Conservation (phyloP, 2,888 invertebrate genomes). For the Chelonus formosanus region DNA sequence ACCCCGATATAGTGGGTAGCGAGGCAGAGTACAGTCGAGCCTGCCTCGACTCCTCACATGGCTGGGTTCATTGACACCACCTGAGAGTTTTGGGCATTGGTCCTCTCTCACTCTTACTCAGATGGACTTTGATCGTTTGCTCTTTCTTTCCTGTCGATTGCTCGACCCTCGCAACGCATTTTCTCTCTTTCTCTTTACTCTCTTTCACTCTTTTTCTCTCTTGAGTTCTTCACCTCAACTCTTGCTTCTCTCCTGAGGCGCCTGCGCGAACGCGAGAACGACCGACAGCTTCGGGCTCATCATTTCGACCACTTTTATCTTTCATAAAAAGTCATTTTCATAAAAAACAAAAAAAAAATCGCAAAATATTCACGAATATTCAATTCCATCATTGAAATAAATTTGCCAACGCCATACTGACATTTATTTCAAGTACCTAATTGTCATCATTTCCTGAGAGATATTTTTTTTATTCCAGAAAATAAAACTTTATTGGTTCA, state of each 20-base stretch:
- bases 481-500: too few relatives aligned
- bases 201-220: slow-evolving; percentile 7
- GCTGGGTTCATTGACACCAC: slow-evolving; percentile 64
- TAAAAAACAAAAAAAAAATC: slow-evolving; percentile 1
- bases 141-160: slow-evolving; percentile 31
- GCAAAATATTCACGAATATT: too few relatives aligned
- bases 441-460: too few relatives aligned
- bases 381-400: too few relatives aligned
- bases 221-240: slow-evolving; percentile 8
- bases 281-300: slow-evolving; percentile 11
- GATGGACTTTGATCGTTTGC: slow-evolving; percentile 26
- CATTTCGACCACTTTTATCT: slow-evolving; percentile 6
- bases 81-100: slow-evolving; percentile 63
- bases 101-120: slow-evolving; percentile 47
- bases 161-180: slow-evolving; percentile 16
- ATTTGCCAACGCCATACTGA: too few relatives aligned
- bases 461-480: too few relatives aligned
- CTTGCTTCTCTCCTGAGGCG: slow-evolving; percentile 6
- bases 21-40: slow-evolving; percentile 37
- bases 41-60: slow-evolving; percentile 58
- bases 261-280: slow-evolving; percentile 13
- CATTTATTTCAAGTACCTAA: too few relatives aligned
- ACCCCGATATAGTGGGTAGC: slow-evolving; percentile 63
- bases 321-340: background rate
- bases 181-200: slow-evolving; percentile 3